Evolutionary conservation across 1,140 invertebrate species (phyloP), one percentile per base, ranked within the genome.

Genomic region (Chrysoperla carnea): DNA sequence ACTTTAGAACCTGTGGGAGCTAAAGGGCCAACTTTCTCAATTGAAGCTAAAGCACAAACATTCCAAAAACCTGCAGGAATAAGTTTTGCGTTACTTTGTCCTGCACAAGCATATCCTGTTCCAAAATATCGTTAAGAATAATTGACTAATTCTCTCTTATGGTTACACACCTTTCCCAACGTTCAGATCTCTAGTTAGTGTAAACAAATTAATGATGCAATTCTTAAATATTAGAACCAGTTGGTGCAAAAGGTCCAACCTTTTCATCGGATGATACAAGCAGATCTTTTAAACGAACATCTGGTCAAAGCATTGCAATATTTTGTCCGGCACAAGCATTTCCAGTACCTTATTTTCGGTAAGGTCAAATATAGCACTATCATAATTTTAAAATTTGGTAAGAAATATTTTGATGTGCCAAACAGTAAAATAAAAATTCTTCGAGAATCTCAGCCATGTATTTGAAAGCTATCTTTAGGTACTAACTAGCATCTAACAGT

Each of bases 301-400:
- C 29, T 31, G 52, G 48, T 50, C 55, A 64, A 44, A 57, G 57
- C 48, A 29, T 50, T 44, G 27, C 41, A 12, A 8, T 50, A 46
- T 59, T 54, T 46, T 75, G 61, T 57, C 66, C 73, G 43, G 78
- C 78, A 29, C 78, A 81, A 67, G 76, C 75, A 51, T 78, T 70
- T 61, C 78, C 79, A 39, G 69, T 77, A 56, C 77, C 78, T 52
- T 60, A 63, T 56, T 76, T 73, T 66, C 72, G 72, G 74, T 76
- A 64, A 52, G 47, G 47, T 31, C 28, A 12, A 17, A 37, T n/a
- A n/a, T n/a, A n/a, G n/a, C 41, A n/a, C n/a, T n/a, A n/a, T n/a
- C n/a, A n/a, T n/a, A n/a, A n/a, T n/a, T n/a, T n/a, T n/a, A n/a
- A n/a, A n/a, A n/a, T n/a, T n/a, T n/a, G n/a, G n/a, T n/a, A n/a